Evolutionary conservation across 2,113 vertebrate species (phyloP), one percentile per base, ranked within the genome.

Genomic region (Tupaia chinensis): DNA sequence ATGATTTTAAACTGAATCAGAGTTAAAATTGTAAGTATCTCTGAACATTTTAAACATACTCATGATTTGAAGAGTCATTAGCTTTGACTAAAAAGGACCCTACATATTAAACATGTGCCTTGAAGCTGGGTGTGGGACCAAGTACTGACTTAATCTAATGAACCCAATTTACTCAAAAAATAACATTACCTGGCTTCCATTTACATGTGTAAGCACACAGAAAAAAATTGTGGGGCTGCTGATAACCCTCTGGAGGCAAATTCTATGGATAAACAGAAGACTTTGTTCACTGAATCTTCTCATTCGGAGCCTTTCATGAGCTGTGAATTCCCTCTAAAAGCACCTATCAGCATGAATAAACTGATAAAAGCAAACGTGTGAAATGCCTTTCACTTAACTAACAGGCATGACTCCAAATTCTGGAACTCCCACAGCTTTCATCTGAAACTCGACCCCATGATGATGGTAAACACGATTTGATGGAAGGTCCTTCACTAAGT

Each of bases 321-420:
- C 85, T 95, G 96, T 91, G 97, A 97, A 97, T 97, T 98, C 94
- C 87, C 97, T 98, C 94, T 94, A 97, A 97, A 98, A 98, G 95
- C 96, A 98, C 94, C 93, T 98, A 98, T 98, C 96, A 76, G 94
- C 98, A 97, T 97, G 97, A 97, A 97, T 97, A 98, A 98, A 98
- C 96, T 97, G 98, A 98, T 98, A 97, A 96, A 98, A 98, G 92
- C 97, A 94, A 97, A 98, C 86, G 96, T 96, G 95, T 98, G 95
- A 98, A 96, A 95, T 95, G 97, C 95, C 89, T 97, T 97, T 98
- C 89, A 96, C 95, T 97, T 94, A 97, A 91, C 80, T 98, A 98
- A 98, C 97, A 98, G 95, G 97, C 83, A 0, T 34, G 34, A 98
- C 97, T 97, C 95, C 96, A 93, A 96, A 94, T 10, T 53, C 95